phyloP scores from a whole-genome alignment of 1,140 invertebrate species.

The Euura saliciscinereae region DNA sequence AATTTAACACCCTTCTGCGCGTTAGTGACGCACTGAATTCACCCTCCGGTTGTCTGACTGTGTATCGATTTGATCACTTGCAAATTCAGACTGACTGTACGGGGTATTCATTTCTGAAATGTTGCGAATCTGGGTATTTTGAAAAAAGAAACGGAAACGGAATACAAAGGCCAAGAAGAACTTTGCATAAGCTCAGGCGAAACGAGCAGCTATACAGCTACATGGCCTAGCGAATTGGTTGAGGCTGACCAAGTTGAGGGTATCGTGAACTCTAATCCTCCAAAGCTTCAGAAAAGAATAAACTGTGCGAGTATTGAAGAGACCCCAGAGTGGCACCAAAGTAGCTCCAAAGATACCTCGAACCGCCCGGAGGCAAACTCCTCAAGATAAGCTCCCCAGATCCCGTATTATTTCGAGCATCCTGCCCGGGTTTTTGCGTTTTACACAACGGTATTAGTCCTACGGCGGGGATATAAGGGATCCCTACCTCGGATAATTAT shows the following conservation, averaged over 20 bases:
- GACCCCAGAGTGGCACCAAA: neutral
- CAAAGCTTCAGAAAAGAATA: neutral
- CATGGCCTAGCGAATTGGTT: neutral
- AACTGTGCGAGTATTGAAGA: neutral
- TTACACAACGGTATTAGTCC: neutral
- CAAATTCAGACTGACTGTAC: neutral
- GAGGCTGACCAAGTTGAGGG: neutral
- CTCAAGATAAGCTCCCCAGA: slow-evolving; percentile 6
- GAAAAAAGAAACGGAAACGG: no score
- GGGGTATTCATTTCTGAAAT: no score
- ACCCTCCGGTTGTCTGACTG: neutral
- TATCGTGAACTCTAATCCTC: neutral
- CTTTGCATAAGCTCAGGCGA: no score
- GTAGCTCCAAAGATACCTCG: neutral
- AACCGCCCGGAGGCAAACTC: neutral
- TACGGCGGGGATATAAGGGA: neutral
- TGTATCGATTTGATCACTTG: neutral
- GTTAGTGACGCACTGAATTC: no score
- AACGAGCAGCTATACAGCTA: no score
- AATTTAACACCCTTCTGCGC: neutral
- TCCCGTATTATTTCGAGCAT: neutral
- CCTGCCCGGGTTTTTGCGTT: neutral
- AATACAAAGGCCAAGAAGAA: no score
- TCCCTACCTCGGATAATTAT: neutral
- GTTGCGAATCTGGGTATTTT: no score